Conservation (phyloP, 2,888 invertebrate species). For the Acanthosepion pharaonis region DNA sequence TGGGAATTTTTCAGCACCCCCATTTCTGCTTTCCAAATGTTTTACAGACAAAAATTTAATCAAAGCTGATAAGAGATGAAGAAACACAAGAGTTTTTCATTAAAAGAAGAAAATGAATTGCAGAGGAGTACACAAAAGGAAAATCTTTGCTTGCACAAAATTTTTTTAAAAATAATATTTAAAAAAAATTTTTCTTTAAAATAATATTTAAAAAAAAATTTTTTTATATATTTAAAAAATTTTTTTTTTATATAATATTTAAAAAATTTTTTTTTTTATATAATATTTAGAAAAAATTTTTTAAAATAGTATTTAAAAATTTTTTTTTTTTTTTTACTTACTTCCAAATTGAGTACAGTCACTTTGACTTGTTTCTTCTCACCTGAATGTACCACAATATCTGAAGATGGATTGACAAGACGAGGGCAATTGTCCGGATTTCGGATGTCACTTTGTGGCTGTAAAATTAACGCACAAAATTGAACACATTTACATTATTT, state of each 20-base stretch:
- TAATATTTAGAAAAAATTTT: not conserved
- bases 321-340: constrained; percentile 49
- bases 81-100: no score
- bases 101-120: no score
- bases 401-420: constrained; percentile 59
- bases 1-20: no score
- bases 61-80: no score
- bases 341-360: constrained; percentile 62
- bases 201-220: not conserved
- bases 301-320: not conserved
- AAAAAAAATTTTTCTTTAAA: not conserved
- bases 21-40: no score
- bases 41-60: no score
- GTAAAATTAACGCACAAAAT: not conserved
- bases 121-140: no score
- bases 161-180: no score
- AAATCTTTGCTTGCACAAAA: no score
- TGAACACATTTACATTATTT: no score
- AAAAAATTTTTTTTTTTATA: no score
- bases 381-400: constrained; percentile 69
- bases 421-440: constrained; percentile 59
- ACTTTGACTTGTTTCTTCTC: constrained; percentile 64
- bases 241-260: not conserved
- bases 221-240: not conserved
- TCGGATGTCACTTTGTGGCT: constrained; percentile 49